These are phyloP conservation scores for Oryzaephilus surinamensis DNA, from an alignment of 1,140 invertebrate species.

Conservation along the genomic window DNA sequence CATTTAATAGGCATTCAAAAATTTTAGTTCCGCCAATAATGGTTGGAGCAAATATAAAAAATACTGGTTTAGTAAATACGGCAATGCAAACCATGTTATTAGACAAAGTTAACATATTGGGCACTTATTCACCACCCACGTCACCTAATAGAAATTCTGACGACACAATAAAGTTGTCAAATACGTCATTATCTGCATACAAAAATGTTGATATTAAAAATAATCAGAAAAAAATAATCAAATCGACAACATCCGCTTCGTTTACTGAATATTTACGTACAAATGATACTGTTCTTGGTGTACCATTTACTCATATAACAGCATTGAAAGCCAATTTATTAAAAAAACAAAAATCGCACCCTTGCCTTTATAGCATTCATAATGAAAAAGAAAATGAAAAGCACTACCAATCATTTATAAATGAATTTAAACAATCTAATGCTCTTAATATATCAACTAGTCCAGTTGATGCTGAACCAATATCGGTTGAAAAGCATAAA, in stretches of 20 bases:
- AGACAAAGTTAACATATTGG: constrained; percentile 32
- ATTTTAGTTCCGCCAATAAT: constrained; percentile 18
- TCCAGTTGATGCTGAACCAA: no score
- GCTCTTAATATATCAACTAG: no score
- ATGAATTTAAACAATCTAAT: no score
- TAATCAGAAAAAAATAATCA: constrained; percentile 5
- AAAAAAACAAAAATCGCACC: constrained; percentile 12
- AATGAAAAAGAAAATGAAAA: no score
- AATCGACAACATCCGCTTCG: constrained; percentile 16
- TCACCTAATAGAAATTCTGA: constrained; percentile 18
- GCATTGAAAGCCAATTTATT: constrained; percentile 10
- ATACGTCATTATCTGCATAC: background rate
- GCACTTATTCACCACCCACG: constrained; percentile 27
- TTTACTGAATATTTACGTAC: constrained; percentile 14
- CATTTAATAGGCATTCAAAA: no score
- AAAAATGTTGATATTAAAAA: no score
- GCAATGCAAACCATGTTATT: constrained; percentile 35
- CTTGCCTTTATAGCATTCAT: constrained; percentile 6
- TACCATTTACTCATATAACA: constrained; percentile 17
- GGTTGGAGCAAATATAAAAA: constrained; percentile 16
- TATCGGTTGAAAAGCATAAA: no score
- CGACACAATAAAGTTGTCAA: background rate
- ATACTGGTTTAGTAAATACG: constrained; percentile 29
- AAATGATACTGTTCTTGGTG: constrained; percentile 24
- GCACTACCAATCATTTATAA: no score